Percentiles rank a stretch among this genome's conserved stretches.
Conservation (phyloP, 1,140 invertebrate species). For the Macrobrachium rosenbergii region DNA sequence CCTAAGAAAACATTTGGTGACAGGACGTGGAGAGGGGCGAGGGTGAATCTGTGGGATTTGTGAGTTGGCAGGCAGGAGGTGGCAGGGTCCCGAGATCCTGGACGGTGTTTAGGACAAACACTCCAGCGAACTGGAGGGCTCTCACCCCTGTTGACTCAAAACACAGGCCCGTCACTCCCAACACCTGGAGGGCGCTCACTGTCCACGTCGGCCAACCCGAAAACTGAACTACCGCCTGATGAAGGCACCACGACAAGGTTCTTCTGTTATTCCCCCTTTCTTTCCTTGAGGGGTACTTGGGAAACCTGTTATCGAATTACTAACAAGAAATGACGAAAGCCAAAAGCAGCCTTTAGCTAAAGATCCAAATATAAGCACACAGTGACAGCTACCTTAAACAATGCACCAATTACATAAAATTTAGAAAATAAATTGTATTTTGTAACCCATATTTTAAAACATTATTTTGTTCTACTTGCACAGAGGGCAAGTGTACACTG, state of each 20-base stretch:
- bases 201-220: background rate
- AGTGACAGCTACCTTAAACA: too few relatives aligned
- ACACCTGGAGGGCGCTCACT: constrained; percentile 13
- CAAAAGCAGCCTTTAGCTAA: too few relatives aligned
- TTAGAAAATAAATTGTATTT: too few relatives aligned
- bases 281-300: too few relatives aligned
- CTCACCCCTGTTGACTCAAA: constrained; percentile 19
- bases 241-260: too few relatives aligned
- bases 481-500: too few relatives aligned
- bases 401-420: too few relatives aligned
- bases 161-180: constrained; percentile 24
- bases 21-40: background rate
- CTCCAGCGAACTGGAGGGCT: background rate
- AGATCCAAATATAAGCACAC: too few relatives aligned
- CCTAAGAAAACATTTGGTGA: constrained; percentile 11
- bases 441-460: too few relatives aligned
- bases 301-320: too few relatives aligned
- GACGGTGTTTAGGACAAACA: constrained; percentile 25
- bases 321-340: too few relatives aligned
- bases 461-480: too few relatives aligned
- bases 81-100: constrained; percentile 6
- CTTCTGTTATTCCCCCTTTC: background rate
- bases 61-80: background rate
- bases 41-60: background rate
- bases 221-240: background rate